Evolutionary conservation across 1,140 invertebrate species (phyloP), one percentile per base, ranked within the genome.

Genomic region (Reticulitermes speratus): DNA sequence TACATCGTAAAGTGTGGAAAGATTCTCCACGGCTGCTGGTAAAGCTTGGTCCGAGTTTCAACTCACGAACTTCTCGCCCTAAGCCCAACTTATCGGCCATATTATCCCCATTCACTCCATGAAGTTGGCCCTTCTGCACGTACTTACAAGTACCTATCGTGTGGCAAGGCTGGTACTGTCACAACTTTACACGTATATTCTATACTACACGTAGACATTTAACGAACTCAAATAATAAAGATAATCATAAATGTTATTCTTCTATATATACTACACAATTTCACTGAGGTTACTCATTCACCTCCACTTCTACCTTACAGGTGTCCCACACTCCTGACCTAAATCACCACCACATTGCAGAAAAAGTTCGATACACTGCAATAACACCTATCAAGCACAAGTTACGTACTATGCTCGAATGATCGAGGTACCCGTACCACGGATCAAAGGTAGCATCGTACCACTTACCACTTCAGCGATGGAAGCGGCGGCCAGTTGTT

Each of bases 1-100:
- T 94, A 97, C 96, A 97, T 94, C 96, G 95, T 44, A 97, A 92
- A 23, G 96, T 97, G 90, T 98, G 96, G 91, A 97, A 97, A 87
- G 95, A 94, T 81, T 93, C 93, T 86, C 93, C 92, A 90, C 94
- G 95, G 85, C 94, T 94, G 88, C 94, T 95, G 3, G 93, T 94
- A 90, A 97, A 97, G 89, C 95, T 96, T 85, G 95, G 92, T 44
- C 97, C 97, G 84, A 98, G 92, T 91, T 97, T 97, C 48, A 98
- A 92, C 92, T 97, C 96, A 87, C 95, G 93, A 84, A 96, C 94
- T 91, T 95, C 95, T 89, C 94, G 93, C 83, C 95, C 95, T 86
- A 97, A 91, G 89, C 95, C 94, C 87, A 96, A 92, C 92, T 95
- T 95, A 88, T 96, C 95, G 87, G 95, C 94, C 94, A 96, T 95